phyloP scores from a whole-genome alignment of 2,113 vertebrate species.

The Nothoprocta pentlandii region DNA sequence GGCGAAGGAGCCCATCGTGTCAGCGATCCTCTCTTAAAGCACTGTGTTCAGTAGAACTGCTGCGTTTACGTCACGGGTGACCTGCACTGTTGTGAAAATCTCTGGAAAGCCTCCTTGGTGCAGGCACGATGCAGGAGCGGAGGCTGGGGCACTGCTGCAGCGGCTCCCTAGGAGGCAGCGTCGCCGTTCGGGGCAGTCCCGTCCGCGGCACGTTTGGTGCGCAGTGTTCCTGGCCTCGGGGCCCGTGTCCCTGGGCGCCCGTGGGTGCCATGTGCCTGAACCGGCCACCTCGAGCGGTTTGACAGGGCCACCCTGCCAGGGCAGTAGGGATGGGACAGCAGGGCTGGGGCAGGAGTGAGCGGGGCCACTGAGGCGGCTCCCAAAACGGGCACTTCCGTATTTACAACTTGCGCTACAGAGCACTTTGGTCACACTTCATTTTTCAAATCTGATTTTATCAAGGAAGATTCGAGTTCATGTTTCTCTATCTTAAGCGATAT shows the following conservation, averaged over 20 bases:
- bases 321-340: background rate
- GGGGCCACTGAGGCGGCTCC: background rate
- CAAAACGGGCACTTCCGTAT: background rate
- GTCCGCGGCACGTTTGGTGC: background rate
- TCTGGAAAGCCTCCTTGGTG: background rate
- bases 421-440: background rate
- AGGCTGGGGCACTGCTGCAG: background rate
- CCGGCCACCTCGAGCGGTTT: background rate
- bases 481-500: background rate
- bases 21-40: conserved; percentile 18
- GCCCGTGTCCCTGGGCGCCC: background rate
- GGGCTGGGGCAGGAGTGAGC: background rate
- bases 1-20: conserved; percentile 14
- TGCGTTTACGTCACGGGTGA: background rate
- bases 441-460: background rate
- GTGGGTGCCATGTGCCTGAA: background rate
- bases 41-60: background rate
- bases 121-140: background rate
- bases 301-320: no score
- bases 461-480: background rate
- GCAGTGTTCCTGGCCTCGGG: background rate
- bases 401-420: background rate
- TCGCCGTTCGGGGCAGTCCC: fast-evolving
- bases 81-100: background rate
- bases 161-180: background rate